phyloP scores from a whole-genome alignment of 2,797 vertebrate genomes.

The Lacerta bilineata region DNA sequence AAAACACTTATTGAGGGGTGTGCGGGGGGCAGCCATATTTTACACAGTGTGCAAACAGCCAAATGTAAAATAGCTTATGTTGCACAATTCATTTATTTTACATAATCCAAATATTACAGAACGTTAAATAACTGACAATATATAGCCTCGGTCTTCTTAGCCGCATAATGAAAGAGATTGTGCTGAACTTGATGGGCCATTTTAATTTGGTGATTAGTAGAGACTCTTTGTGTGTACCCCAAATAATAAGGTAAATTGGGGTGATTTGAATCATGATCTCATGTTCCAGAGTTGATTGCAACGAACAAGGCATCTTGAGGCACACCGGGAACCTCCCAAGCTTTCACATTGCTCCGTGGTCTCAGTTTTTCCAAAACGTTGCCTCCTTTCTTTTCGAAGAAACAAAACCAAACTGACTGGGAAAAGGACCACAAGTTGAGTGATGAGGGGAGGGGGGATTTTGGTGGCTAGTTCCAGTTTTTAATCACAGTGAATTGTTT shows the following conservation, averaged over 20 bases:
- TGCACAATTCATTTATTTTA: conserved; percentile 44
- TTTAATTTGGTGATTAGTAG: conserved; percentile 11
- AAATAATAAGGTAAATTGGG: neutral
- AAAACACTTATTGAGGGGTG: conserved; percentile 45
- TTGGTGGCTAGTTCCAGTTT: too few species aligned
- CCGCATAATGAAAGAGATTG: neutral
- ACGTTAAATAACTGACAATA: neutral
- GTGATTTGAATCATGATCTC: too few species aligned
- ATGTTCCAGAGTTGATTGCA: too few species aligned
- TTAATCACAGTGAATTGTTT: too few species aligned
- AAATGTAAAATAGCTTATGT: neutral
- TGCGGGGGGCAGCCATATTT: conserved; percentile 54
- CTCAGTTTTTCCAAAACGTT: too few species aligned
- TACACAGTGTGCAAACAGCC: neutral
- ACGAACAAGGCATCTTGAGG: too few species aligned
- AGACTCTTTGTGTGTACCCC: neutral
- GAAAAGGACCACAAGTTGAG: too few species aligned
- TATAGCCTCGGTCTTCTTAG: neutral
- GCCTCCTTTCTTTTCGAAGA: too few species aligned
- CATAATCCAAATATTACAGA: conserved; percentile 30
- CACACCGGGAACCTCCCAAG: too few species aligned
- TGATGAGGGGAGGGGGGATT: too few species aligned
- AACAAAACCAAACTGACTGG: too few species aligned
- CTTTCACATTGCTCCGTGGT: too few species aligned
- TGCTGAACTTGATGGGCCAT: neutral